Percentiles rank a stretch among this genome's conserved stretches.
phyloP scores from a whole-genome alignment of 2,888 invertebrate genomes.

The Ischnus inquisitorius region DNA sequence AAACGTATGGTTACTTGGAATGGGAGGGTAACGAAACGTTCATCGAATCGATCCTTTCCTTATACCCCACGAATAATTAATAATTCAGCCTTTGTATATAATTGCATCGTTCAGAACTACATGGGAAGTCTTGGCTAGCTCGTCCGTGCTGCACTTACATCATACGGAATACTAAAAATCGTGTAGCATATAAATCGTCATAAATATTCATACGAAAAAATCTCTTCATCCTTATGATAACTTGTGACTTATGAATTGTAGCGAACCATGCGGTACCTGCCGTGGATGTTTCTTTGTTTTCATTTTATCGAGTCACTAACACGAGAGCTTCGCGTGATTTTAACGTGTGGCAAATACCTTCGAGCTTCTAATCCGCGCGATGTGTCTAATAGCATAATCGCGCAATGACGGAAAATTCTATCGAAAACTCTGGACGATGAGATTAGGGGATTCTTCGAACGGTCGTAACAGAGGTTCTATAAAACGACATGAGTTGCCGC shows the following conservation, averaged over 20 bases:
- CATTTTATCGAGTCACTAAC: neutral
- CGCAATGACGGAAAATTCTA: neutral
- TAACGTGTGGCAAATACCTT: neutral
- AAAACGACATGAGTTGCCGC: neutral
- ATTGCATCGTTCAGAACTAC: neutral
- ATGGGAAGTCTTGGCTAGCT: neutral
- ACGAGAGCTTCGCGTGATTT: neutral
- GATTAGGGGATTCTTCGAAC: neutral
- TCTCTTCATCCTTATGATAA: neutral
- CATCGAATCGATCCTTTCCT: neutral
- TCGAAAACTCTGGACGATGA: neutral
- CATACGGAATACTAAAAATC: neutral
- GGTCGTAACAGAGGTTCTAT: neutral
- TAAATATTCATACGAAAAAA: neutral
- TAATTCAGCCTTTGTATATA: neutral
- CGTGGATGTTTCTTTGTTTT: neutral
- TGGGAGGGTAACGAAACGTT: neutral
- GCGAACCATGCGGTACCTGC: neutral
- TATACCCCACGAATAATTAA: no score
- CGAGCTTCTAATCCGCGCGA: neutral
- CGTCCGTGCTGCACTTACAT: neutral
- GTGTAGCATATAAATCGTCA: neutral
- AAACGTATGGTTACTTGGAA: neutral
- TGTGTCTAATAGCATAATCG: neutral
- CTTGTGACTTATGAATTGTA: constrained; percentile 1